Percentiles rank a stretch among this genome's conserved stretches.
phyloP scores from a whole-genome alignment of 2,113 vertebrate genomes.

The Centropristis striata region DNA sequence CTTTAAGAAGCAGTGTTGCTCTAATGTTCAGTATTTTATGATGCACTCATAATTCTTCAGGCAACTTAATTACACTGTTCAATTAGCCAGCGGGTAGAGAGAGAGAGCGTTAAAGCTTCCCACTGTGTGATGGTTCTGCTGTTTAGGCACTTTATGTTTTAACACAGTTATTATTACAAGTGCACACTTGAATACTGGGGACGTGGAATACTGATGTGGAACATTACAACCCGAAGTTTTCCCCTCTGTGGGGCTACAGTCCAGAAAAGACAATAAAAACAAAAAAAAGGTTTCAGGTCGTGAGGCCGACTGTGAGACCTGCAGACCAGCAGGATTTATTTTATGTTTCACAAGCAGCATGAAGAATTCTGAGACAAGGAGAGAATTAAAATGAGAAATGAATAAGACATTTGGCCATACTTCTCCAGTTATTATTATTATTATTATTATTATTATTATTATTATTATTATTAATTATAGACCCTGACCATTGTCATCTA shows the following conservation, averaged over 20 bases:
- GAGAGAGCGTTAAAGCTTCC: not conserved
- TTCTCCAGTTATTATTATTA: not conserved
- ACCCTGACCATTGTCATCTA: no score
- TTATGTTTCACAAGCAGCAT: slow-evolving; percentile 34
- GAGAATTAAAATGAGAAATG: not conserved
- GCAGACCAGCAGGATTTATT: slow-evolving; percentile 13
- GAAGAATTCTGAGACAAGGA: not conserved
- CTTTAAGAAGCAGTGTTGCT: not conserved
- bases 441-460: no score
- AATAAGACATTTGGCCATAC: not conserved
- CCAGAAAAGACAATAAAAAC: slow-evolving; percentile 24
- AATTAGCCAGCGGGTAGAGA: not conserved
- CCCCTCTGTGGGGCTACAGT: not conserved
- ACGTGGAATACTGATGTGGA: not conserved
- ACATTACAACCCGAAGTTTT: not conserved
- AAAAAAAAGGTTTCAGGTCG: slow-evolving; percentile 21
- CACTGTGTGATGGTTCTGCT: not conserved
- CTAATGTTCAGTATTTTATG: slow-evolving; percentile 2
- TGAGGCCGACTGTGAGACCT: slow-evolving; percentile 17
- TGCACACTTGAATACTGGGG: not conserved
- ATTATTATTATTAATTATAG: no score
- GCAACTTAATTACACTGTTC: slow-evolving; percentile 1
- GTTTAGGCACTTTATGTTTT: slow-evolving; percentile 1
- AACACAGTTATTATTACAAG: not conserved
- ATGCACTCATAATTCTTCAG: not conserved